Evolutionary conservation across 2,888 invertebrate species (phyloP).

Genomic region (Ectobius pallidus): DNA sequence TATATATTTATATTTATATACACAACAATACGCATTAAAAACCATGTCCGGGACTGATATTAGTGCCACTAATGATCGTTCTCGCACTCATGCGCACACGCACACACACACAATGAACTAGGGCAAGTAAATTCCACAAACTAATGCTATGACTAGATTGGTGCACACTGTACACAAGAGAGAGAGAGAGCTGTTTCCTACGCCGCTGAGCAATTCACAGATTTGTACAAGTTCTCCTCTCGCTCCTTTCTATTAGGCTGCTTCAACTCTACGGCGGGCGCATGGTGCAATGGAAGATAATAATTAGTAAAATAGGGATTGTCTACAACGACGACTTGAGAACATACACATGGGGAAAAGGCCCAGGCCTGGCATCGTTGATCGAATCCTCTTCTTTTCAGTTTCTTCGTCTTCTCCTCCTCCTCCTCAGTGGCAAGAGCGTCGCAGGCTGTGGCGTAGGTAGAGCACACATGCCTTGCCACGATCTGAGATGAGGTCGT

Average conservation of each 20-base stretch:
- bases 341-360: conserved; percentile 43
- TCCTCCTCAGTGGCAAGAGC: conserved; percentile 43
- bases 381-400: conserved; percentile 19
- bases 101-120: conserved; percentile 20
- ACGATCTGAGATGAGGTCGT: conserved; percentile 62
- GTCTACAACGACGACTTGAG: conserved; percentile 36
- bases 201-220: conserved; percentile 7
- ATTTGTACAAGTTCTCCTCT: background rate
- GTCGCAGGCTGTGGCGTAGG: conserved; percentile 67
- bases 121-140: conserved; percentile 14
- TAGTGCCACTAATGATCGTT: conserved; percentile 40
- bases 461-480: conserved; percentile 68
- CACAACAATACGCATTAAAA: conserved; percentile 26
- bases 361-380: conserved; percentile 36
- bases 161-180: conserved; percentile 1
- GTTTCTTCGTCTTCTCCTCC: conserved; percentile 20
- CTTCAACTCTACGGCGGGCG: conserved; percentile 13
- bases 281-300: conserved; percentile 30
- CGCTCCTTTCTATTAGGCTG: conserved; percentile 25
- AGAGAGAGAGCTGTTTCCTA: conserved; percentile 1
- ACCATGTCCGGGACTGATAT: conserved; percentile 38
- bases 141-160: conserved; percentile 18
- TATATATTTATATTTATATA: conserved; percentile 32
- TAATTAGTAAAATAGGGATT: conserved; percentile 27
- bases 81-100: background rate